A percentile compares a stretch with the other conserved stretches of the same genome.
These are phyloP conservation scores for Heterochromis multidens DNA, from an alignment of 2,113 vertebrate species.

Conservation along the genomic window DNA sequence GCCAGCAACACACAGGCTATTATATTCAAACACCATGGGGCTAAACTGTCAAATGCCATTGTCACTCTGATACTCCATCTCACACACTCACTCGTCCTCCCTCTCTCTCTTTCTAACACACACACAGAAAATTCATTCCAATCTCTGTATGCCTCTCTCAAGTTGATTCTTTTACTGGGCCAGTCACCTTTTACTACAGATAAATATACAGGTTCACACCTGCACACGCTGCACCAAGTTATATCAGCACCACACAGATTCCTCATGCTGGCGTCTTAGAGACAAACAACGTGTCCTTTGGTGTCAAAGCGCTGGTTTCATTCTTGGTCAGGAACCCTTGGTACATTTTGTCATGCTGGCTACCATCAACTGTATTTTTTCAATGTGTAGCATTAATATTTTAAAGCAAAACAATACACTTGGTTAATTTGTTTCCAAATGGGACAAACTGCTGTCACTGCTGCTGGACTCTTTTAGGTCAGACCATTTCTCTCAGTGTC, in stretches of 20 bases:
- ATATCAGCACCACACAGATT: not conserved
- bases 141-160: not conserved
- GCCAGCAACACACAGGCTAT: constrained; percentile 43
- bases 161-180: not conserved
- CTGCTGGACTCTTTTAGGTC: not conserved
- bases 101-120: not conserved
- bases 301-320: not conserved
- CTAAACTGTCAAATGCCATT: constrained; percentile 46
- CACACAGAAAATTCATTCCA: not conserved
- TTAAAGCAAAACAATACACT: not conserved
- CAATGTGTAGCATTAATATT: no score
- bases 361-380: not conserved
- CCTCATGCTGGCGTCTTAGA: not conserved
- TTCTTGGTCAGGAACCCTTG: not conserved
- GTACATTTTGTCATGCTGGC: not conserved
- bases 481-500: not conserved
- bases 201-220: not conserved
- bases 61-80: constrained; percentile 19
- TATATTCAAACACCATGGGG: constrained; percentile 46
- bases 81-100: not conserved
- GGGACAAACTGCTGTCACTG: not conserved
- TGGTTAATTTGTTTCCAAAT: not conserved
- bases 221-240: not conserved
- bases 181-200: not conserved
- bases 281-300: not conserved